Conservation (phyloP, 2,113 vertebrate genomes). For the Maccullochella peelii region DNA sequence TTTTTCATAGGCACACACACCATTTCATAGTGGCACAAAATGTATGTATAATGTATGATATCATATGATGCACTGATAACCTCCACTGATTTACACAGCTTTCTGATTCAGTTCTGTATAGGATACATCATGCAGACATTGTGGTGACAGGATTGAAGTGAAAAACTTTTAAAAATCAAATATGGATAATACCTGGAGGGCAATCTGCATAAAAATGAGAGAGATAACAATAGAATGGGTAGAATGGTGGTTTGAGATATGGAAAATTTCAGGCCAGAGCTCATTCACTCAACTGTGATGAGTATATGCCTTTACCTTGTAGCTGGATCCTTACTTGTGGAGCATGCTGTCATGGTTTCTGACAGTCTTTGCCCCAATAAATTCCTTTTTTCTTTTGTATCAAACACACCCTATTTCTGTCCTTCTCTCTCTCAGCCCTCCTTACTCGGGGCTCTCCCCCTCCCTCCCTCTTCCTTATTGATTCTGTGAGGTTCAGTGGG, state of each 20-base stretch:
- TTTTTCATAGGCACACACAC: not conserved
- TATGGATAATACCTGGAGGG: conserved; percentile 65
- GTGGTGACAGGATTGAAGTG: conserved; percentile 54
- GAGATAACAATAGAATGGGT: conserved; percentile 66
- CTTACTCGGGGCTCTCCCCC: conserved; percentile 27
- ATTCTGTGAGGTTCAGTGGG: conserved; percentile 70
- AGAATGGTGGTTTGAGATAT: conserved; percentile 57
- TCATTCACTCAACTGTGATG: conserved; percentile 59
- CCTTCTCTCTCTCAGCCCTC: conserved; percentile 23
- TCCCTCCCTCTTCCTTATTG: conserved; percentile 51
- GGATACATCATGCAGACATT: conserved; percentile 52
- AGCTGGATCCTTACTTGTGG: conserved; percentile 38
- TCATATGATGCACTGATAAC: conserved; percentile 39
- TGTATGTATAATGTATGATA: conserved; percentile 28
- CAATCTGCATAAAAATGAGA: conserved; percentile 74
- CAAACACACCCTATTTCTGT: conserved; percentile 48
- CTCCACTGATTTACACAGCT: conserved; percentile 52
- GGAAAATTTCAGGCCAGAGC: conserved; percentile 45
- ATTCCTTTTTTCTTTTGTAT: conserved; percentile 41
- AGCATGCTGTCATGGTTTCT: conserved; percentile 41
- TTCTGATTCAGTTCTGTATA: conserved; percentile 40
- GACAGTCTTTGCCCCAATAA: conserved; percentile 55
- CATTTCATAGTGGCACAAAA: not conserved
- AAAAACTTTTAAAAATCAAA: conserved; percentile 62
- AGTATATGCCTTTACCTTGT: conserved; percentile 57